A percentile compares a stretch with the other conserved stretches of the same genome.
phyloP scores from a whole-genome alignment of 2,797 vertebrate genomes.

The Taenioides sp. region DNA sequence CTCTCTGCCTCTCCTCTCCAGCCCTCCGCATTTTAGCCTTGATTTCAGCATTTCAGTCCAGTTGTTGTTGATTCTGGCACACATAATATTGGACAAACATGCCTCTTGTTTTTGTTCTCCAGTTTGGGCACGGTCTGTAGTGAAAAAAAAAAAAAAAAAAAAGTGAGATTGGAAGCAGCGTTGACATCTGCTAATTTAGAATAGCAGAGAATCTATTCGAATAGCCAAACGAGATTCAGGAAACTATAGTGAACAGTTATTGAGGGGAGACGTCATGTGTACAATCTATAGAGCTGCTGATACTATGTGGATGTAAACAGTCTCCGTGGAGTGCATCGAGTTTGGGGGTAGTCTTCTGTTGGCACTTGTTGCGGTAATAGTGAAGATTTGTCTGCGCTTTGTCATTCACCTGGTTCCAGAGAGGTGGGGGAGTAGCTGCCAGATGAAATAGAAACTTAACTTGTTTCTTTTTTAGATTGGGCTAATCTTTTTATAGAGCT shows the following conservation, averaged over 20 bases:
- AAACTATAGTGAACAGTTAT: background rate
- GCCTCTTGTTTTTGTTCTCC: slow-evolving; percentile 1
- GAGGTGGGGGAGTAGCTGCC: background rate
- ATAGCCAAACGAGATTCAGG: background rate
- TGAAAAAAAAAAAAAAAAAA: background rate
- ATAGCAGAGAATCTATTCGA: background rate
- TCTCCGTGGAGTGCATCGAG: background rate
- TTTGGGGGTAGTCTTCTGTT: background rate
- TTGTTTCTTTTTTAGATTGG: background rate
- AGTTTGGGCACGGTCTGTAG: background rate
- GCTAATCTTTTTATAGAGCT: too few relatives aligned
- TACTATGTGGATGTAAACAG: background rate
- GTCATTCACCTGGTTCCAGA: slow-evolving; percentile 7
- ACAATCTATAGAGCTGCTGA: background rate
- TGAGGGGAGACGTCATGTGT: background rate
- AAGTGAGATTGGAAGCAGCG: background rate
- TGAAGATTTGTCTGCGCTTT: slow-evolving; percentile 2
- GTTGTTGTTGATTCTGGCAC: slow-evolving; percentile 8
- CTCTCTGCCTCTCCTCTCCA: background rate
- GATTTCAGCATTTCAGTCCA: slow-evolving; percentile 13
- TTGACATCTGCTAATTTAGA: slow-evolving; percentile 4
- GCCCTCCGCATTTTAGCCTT: slow-evolving; percentile 8
- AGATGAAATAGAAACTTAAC: background rate
- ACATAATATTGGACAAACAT: slow-evolving; percentile 7
- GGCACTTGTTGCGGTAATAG: background rate